Percentiles rank a stretch among this genome's conserved stretches.
Evolutionary conservation across 1,140 invertebrate species (phyloP).

Genomic region (Lysiphlebus fabarum): DNA sequence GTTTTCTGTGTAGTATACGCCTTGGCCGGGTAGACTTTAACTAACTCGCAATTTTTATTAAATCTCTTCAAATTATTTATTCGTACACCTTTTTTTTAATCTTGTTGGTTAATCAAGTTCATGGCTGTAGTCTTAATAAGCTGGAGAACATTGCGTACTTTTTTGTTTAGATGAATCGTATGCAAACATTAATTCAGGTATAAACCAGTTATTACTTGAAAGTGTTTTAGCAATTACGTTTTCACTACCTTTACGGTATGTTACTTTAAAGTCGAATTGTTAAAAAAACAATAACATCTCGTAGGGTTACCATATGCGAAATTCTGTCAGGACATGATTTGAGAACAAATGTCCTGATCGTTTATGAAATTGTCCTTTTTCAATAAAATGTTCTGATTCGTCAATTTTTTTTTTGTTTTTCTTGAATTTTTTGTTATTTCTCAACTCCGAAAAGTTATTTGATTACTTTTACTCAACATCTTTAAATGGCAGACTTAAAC

Average conservation of each 20-base stretch:
- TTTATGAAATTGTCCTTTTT: too few relatives aligned
- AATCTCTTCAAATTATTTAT: not conserved
- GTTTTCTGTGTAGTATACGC: slow-evolving; percentile 1
- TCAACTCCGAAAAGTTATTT: too few relatives aligned
- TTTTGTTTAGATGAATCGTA: not conserved
- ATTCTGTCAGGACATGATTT: too few relatives aligned
- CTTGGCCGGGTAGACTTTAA: slow-evolving; percentile 3
- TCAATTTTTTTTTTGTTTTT: too few relatives aligned
- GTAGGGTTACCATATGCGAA: too few relatives aligned
- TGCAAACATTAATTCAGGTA: not conserved
- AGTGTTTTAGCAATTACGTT: slow-evolving; percentile 42
- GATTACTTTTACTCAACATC: too few relatives aligned
- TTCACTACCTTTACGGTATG: slow-evolving; percentile 41
- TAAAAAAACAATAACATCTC: slow-evolving; percentile 43
- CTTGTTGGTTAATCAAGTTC: not conserved
- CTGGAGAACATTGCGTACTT: not conserved
- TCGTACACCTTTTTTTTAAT: not conserved
- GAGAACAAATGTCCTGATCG: too few relatives aligned
- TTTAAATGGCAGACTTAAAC: too few relatives aligned
- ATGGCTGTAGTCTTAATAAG: not conserved
- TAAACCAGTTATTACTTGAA: slow-evolving; percentile 20
- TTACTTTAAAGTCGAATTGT: slow-evolving; percentile 44
- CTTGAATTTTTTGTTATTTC: too few relatives aligned
- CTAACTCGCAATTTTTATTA: not conserved
- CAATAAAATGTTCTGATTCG: too few relatives aligned